phyloP scores from a whole-genome alignment of 2,113 vertebrate species.

The Alouatta palliata region DNA sequence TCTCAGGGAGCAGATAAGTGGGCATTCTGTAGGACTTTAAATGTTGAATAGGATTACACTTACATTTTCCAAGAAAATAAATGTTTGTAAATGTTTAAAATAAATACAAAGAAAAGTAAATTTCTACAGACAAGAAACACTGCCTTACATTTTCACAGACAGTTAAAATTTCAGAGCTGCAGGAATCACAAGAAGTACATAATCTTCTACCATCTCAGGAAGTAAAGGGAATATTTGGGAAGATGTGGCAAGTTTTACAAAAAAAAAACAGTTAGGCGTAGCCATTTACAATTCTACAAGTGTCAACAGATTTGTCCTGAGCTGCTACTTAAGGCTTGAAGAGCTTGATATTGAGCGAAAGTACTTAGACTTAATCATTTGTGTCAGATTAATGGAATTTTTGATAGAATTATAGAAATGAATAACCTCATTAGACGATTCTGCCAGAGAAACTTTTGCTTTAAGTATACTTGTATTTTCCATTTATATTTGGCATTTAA shows the following conservation, averaged over 20 bases:
- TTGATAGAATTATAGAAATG: not conserved
- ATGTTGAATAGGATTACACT: not conserved
- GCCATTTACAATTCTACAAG: not conserved
- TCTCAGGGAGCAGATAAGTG: not conserved
- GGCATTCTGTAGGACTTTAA: not conserved
- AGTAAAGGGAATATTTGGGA: not conserved
- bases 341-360: not conserved
- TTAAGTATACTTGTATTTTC: not conserved
- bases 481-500: not conserved
- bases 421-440: not conserved
- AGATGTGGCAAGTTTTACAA: not conserved
- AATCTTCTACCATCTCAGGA: not conserved
- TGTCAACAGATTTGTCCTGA: not conserved
- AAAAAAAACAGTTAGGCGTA: not conserved
- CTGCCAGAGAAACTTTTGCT: not conserved
- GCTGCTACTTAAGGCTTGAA: not conserved
- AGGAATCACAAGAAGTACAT: not conserved
- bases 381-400: not conserved
- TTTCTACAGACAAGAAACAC: not conserved
- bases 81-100: not conserved
- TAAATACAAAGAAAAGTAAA: not conserved
- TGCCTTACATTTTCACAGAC: not conserved
- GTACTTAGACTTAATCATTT: not conserved
- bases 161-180: not conserved
- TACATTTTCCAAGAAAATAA: not conserved